phyloP scores from a whole-genome alignment of 1,140 invertebrate genomes.

The Nasonia vitripennis region DNA sequence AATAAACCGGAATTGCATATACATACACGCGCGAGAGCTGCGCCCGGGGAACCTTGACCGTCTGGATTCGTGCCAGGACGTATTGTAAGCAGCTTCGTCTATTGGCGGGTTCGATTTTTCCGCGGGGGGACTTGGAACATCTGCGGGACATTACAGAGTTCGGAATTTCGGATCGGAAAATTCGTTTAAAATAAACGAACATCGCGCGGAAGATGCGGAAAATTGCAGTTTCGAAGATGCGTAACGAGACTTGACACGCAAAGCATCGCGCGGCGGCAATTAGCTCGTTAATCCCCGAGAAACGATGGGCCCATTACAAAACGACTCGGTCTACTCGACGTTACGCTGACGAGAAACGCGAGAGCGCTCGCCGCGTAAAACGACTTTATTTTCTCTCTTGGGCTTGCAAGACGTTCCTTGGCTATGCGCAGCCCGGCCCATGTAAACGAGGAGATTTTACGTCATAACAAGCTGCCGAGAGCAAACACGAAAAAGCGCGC shows the following conservation, averaged over 20 bases:
- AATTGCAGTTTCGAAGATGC: too few species aligned
- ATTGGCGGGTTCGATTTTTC: conserved; percentile 10
- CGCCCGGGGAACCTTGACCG: conserved; percentile 42
- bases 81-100: neutral
- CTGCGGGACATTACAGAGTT: too few species aligned
- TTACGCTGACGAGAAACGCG: too few species aligned
- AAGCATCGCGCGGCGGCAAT: too few species aligned
- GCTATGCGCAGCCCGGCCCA: neutral
- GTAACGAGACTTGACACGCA: too few species aligned
- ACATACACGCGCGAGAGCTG: neutral
- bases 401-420: neutral
- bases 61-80: conserved; percentile 39
- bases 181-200: too few species aligned
- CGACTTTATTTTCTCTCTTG: neutral
- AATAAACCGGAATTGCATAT: conserved; percentile 65
- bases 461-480: conserved; percentile 22
- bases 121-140: neutral
- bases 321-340: too few species aligned
- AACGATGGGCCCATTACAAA: too few species aligned
- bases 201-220: too few species aligned
- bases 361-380: too few species aligned
- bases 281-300: neutral
- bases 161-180: too few species aligned
- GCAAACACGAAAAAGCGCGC: conserved; percentile 21
- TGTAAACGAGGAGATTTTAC: conserved; percentile 31